Evolutionary conservation across 2,888 invertebrate genomes (phyloP).

Genomic region (Hirtodrosophila duncani): DNA sequence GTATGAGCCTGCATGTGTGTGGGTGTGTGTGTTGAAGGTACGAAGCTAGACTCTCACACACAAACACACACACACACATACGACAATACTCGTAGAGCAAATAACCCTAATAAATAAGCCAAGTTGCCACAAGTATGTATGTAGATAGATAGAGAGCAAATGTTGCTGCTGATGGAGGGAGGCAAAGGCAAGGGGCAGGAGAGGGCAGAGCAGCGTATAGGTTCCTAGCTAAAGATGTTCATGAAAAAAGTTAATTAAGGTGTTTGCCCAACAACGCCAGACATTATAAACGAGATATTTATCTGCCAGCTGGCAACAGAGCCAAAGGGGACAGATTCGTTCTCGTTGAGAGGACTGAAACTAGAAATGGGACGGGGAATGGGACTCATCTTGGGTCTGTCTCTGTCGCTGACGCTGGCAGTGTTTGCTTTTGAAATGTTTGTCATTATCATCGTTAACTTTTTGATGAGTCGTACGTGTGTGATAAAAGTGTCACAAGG

Average conservation of each 20-base stretch:
- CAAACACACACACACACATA: slow-evolving; percentile 6
- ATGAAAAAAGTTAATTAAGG: slow-evolving; percentile 68
- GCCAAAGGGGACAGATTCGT: background rate
- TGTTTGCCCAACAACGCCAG: slow-evolving; percentile 62
- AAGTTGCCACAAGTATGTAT: slow-evolving; percentile 50
- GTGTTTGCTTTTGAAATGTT: slow-evolving; percentile 70
- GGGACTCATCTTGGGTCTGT: slow-evolving; percentile 12
- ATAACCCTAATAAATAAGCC: slow-evolving; percentile 71
- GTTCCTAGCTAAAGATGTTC: slow-evolving; percentile 39
- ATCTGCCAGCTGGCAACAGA: slow-evolving; percentile 49
- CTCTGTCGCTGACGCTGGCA: slow-evolving; percentile 13
- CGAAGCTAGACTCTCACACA: too few species aligned
- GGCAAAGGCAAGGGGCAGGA: background rate
- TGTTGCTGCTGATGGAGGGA: background rate
- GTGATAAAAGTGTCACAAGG: slow-evolving; percentile 70
- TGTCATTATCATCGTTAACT: slow-evolving; percentile 71
- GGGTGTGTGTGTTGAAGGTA: slow-evolving; percentile 35
- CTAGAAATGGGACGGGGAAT: background rate
- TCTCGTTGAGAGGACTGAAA: background rate
- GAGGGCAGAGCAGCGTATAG: slow-evolving; percentile 9
- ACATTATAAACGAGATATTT: slow-evolving; percentile 67
- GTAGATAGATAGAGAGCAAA: background rate
- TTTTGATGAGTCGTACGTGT: slow-evolving; percentile 70
- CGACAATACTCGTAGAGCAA: slow-evolving; percentile 35
- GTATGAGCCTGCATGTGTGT: slow-evolving; percentile 14